Percentiles rank a stretch among this genome's conserved stretches.
phyloP scores from a whole-genome alignment of 2,113 vertebrate genomes.

The Peromyscus maniculatus region DNA sequence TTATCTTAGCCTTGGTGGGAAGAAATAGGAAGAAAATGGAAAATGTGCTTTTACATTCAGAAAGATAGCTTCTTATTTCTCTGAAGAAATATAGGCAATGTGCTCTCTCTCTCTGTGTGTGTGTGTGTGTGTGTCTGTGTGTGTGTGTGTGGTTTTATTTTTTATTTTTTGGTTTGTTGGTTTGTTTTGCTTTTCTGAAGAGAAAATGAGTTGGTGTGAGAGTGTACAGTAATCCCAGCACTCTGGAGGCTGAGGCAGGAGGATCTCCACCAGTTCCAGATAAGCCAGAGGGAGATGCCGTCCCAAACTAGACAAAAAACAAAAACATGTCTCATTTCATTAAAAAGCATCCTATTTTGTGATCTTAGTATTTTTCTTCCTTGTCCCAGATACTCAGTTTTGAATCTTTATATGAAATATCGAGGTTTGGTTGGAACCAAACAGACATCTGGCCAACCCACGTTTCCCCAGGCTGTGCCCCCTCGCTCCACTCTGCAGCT shows the following conservation, averaged over 20 bases:
- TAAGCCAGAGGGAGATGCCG: background rate
- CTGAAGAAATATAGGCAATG: background rate
- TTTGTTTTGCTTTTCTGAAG: conserved; percentile 31
- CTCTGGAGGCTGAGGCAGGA: background rate
- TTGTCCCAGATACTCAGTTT: background rate
- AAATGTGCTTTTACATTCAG: background rate
- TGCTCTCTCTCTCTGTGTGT: too few species aligned
- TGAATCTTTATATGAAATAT: background rate
- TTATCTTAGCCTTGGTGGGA: background rate
- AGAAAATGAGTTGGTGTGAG: background rate
- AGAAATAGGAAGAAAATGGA: background rate
- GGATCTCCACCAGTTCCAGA: background rate
- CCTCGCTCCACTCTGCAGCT: background rate
- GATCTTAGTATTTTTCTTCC: conserved; percentile 5
- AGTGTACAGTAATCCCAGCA: background rate
- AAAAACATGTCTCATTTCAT: background rate
- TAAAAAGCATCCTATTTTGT: conserved; percentile 26
- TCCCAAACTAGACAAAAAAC: background rate
- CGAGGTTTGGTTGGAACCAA: conserved; percentile 28
- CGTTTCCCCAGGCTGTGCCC: conserved; percentile 40
- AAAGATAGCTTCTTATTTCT: background rate
- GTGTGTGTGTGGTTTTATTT: background rate
- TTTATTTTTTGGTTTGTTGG: background rate
- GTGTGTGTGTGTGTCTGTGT: too few species aligned
- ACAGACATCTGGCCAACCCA: conserved; percentile 47